These are phyloP conservation scores for Delia radicum DNA, from an alignment of 1,140 invertebrate species.

Conservation along the genomic window DNA sequence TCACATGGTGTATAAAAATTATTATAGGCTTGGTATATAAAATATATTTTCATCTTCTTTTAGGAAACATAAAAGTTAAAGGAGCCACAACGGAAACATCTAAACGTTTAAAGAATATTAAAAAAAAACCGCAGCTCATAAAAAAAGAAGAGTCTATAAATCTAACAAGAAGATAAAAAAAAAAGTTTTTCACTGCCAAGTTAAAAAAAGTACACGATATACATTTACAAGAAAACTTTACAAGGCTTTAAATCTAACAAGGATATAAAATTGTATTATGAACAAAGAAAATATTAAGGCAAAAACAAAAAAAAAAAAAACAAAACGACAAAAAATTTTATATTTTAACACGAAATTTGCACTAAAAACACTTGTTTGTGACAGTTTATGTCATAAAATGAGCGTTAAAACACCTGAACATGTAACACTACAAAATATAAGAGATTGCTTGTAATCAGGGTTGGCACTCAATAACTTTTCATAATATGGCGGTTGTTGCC, in stretches of 20 bases:
- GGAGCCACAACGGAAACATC: neutral
- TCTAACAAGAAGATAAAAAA: neutral
- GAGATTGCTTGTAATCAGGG: too few relatives aligned
- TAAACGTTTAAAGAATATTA: neutral
- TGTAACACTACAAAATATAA: too few relatives aligned
- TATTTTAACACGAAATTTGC: slow-evolving; percentile 19
- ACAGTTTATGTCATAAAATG: slow-evolving; percentile 19
- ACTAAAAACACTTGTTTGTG: slow-evolving; percentile 19
- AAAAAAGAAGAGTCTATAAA: slow-evolving; percentile 8
- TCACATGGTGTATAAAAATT: neutral
- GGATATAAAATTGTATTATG: neutral
- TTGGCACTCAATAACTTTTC: too few relatives aligned
- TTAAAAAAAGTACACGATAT: neutral
- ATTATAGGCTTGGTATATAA: slow-evolving; percentile 1
- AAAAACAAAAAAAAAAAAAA: neutral
- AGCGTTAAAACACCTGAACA: slow-evolving; percentile 23
- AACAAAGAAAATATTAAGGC: neutral
- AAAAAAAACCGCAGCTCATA: slow-evolving; percentile 9
- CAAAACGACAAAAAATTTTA: neutral
- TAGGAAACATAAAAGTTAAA: too few relatives aligned
- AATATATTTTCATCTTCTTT: neutral
- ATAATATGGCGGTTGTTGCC: too few relatives aligned
- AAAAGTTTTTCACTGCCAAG: slow-evolving; percentile 6
- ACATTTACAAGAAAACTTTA: neutral
- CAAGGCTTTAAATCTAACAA: neutral